Evolutionary conservation across 2,113 vertebrate species (phyloP).

Genomic region (Catharus minimus): DNA sequence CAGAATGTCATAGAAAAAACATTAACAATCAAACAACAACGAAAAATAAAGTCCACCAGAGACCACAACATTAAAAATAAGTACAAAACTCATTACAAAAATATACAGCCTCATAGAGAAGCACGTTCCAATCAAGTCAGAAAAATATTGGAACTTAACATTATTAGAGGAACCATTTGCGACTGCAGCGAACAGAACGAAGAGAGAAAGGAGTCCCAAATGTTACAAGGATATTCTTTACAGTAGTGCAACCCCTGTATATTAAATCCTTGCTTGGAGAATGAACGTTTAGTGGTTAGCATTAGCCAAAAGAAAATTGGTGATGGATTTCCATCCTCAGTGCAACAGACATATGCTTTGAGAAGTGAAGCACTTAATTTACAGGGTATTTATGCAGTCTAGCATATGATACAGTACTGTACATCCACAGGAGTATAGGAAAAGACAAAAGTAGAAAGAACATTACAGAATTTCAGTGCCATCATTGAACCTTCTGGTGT

Average conservation of each 20-base stretch:
- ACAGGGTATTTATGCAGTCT: constrained; percentile 79
- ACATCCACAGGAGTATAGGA: constrained; percentile 78
- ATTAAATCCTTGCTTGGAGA: constrained; percentile 73
- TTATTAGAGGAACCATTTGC: constrained; percentile 75
- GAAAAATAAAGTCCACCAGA: constrained; percentile 82
- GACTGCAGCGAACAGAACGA: constrained; percentile 72
- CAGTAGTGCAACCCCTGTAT: constrained; percentile 75
- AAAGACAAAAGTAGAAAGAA: constrained; percentile 80
- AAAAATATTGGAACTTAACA: constrained; percentile 86
- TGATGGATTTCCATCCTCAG: constrained; percentile 79
- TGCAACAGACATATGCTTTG: constrained; percentile 81
- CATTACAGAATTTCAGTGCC: constrained; percentile 76
- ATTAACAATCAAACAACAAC: constrained; percentile 87
- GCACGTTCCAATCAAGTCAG: constrained; percentile 82
- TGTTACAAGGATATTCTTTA: constrained; percentile 72
- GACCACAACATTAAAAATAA: constrained; percentile 86
- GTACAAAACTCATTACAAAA: constrained; percentile 94
- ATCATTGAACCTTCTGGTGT: constrained; percentile 60
- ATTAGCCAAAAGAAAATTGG: constrained; percentile 76
- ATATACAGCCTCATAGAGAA: constrained; percentile 95
- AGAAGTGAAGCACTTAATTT: constrained; percentile 76
- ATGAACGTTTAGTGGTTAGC: constrained; percentile 63
- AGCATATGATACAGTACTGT: constrained; percentile 77
- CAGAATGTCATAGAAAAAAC: constrained; percentile 82
- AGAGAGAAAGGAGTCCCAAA: constrained; percentile 74